A percentile compares a stretch with the other conserved stretches of the same genome.
Conservation (phyloP, 2,888 invertebrate genomes). For the Oscheius sp. region DNA sequence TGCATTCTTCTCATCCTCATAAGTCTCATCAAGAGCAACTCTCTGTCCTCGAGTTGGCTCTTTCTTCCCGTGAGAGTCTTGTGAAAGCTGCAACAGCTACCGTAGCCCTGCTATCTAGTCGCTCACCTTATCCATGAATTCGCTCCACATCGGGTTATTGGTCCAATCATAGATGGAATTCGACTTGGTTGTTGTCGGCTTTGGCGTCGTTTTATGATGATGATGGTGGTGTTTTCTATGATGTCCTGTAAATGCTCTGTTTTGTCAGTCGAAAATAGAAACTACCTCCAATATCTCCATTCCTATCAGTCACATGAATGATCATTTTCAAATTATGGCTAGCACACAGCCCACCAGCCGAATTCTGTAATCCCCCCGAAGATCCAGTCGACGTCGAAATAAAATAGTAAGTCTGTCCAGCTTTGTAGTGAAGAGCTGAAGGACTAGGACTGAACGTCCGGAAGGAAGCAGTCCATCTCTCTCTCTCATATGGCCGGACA, state of each 20-base stretch:
- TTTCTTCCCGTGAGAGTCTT: constrained; percentile 33
- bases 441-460: constrained; percentile 50
- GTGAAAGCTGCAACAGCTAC: constrained; percentile 11
- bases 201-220: constrained; percentile 35
- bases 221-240: constrained; percentile 43
- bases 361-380: constrained; percentile 44
- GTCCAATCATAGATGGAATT: constrained; percentile 1
- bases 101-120: too few relatives aligned
- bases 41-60: constrained; percentile 41
- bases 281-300: constrained; percentile 45
- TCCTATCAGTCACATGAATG: constrained; percentile 47
- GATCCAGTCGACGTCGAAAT: constrained; percentile 57
- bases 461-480: constrained; percentile 52
- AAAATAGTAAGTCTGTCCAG: constrained; percentile 55
- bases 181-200: constrained; percentile 23
- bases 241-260: background rate
- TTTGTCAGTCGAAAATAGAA: too few relatives aligned
- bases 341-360: constrained; percentile 52
- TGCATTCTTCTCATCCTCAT: constrained; percentile 40
- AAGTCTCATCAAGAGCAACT: constrained; percentile 37
- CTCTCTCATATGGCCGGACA: constrained; percentile 42
- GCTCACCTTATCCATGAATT: constrained; percentile 49
- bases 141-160: constrained; percentile 40
- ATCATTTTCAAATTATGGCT: constrained; percentile 58
- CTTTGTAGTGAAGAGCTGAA: constrained; percentile 49